Percentiles rank a stretch among this genome's conserved stretches.
phyloP scores from a whole-genome alignment of 2,888 invertebrate genomes.

The Acronicta aceris region DNA sequence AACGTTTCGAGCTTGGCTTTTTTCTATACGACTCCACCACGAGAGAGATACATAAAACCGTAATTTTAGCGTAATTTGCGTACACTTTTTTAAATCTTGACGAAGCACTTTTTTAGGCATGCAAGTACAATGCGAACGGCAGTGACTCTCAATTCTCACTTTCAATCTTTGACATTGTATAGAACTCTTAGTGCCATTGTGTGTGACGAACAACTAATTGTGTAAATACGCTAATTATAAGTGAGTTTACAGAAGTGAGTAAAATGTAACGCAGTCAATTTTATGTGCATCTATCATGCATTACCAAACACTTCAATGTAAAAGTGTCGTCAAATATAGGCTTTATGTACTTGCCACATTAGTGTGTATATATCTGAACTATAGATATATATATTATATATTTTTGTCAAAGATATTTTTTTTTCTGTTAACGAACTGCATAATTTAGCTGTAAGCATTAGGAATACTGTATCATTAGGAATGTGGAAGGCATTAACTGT shows the following conservation, averaged over 20 bases:
- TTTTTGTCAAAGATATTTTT: slow-evolving; percentile 82
- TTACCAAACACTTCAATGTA: slow-evolving; percentile 65
- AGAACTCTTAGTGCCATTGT: slow-evolving; percentile 75
- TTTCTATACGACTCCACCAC: slow-evolving; percentile 43
- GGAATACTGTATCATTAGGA: slow-evolving; percentile 66
- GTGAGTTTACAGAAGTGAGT: slow-evolving; percentile 59
- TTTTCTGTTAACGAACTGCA: slow-evolving; percentile 80
- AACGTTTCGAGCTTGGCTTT: slow-evolving; percentile 72
- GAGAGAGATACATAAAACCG: slow-evolving; percentile 50
- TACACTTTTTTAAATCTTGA: slow-evolving; percentile 29
- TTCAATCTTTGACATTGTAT: slow-evolving; percentile 51
- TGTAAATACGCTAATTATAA: slow-evolving; percentile 72
- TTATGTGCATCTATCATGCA: slow-evolving; percentile 67
- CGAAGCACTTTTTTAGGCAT: slow-evolving; percentile 45
- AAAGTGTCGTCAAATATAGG: slow-evolving; percentile 59
- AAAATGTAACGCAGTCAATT: slow-evolving; percentile 85
- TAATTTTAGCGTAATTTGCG: slow-evolving; percentile 27
- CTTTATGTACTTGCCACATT: slow-evolving; percentile 77
- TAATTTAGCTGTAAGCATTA: slow-evolving; percentile 83
- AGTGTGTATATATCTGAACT: slow-evolving; percentile 68
- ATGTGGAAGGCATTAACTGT: slow-evolving; percentile 61
- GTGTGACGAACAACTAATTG: slow-evolving; percentile 73
- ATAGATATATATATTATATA: slow-evolving; percentile 76
- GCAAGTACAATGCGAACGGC: slow-evolving; percentile 56
- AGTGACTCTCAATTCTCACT: slow-evolving; percentile 41